These are phyloP conservation scores for Lottia scabra DNA, from an alignment of 2,888 invertebrate species.

Conservation along the genomic window DNA sequence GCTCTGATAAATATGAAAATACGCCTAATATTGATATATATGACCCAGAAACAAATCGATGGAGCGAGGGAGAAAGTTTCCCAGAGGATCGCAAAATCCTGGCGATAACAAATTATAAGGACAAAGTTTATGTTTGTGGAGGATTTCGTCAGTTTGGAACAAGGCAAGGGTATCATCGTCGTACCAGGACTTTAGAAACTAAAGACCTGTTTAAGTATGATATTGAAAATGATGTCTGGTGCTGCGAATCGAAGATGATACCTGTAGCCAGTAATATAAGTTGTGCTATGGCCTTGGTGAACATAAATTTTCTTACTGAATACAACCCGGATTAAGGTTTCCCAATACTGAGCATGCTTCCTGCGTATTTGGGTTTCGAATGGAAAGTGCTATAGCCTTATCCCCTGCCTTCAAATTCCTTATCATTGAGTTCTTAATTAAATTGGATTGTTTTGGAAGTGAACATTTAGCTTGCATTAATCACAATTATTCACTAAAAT, in stretches of 20 bases:
- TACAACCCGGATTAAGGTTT: too few relatives aligned
- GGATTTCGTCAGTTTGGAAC: constrained; percentile 45
- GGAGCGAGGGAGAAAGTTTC: constrained; percentile 71
- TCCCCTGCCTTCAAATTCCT: too few relatives aligned
- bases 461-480: too few relatives aligned
- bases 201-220: constrained; percentile 56
- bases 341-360: too few relatives aligned
- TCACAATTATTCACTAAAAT: too few relatives aligned
- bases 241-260: constrained; percentile 45
- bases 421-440: too few relatives aligned
- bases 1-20: constrained; percentile 89
- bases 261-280: constrained; percentile 47
- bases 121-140: constrained; percentile 49
- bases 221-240: constrained; percentile 41
- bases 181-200: constrained; percentile 45
- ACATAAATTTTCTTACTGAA: constrained; percentile 43
- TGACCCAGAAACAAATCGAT: constrained; percentile 79
- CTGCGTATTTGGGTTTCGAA: too few relatives aligned
- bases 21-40: constrained; percentile 89
- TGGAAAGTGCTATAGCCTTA: too few relatives aligned
- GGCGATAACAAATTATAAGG: constrained; percentile 32
- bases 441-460: too few relatives aligned
- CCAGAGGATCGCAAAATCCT: constrained; percentile 55
- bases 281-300: constrained; percentile 42
- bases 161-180: constrained; percentile 27